Evolutionary conservation across 2,888 invertebrate species (phyloP), one percentile per base, ranked within the genome.

Genomic region (Asteroscopus sphinx): DNA sequence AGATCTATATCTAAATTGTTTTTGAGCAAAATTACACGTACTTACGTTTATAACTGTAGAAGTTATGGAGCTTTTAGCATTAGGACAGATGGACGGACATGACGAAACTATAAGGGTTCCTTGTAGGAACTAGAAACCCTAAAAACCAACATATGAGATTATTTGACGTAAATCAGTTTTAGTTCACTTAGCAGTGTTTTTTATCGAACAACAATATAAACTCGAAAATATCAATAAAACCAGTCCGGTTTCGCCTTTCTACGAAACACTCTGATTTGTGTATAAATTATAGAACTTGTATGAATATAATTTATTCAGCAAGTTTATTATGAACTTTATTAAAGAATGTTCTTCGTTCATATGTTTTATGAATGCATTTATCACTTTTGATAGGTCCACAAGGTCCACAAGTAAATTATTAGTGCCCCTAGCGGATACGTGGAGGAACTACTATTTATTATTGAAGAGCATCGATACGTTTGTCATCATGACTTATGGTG

Each of bases 251-350:
- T 70, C 46, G 37, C 37, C 33, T 53, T 66, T 68, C 49, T 67
- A 59, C 40, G 52, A 21, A 36, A n/a, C 46, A 39, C 35, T 60
- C 32, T 57, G 36, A 46, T 51, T 45, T 6, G 21, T 53, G 57
- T 58, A 65, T 66, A 65, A 57, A 62, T 68, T 65, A 68, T 40
- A 55, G 13, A 65, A 68, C 68, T 58, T 32, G 68, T 65, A 55
- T 65, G 13, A 59, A 62, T 46, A 47, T 46, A 54, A 55, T 66
- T 66, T 58, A 74, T 61, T 64, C 44, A 42, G n/a, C 28, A 36
- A 35, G 33, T 17, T 57, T 71, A 56, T 45, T 37, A 35, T 32
- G 30, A 51, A 51, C 33, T 51, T n/a, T 17, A 53, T 49, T 15
- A 52, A 42, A 25, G 17, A 52, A 28, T 44, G n/a, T 48, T 12